phyloP scores from a whole-genome alignment of 2,797 vertebrate species.

The Myotis pilosus region DNA sequence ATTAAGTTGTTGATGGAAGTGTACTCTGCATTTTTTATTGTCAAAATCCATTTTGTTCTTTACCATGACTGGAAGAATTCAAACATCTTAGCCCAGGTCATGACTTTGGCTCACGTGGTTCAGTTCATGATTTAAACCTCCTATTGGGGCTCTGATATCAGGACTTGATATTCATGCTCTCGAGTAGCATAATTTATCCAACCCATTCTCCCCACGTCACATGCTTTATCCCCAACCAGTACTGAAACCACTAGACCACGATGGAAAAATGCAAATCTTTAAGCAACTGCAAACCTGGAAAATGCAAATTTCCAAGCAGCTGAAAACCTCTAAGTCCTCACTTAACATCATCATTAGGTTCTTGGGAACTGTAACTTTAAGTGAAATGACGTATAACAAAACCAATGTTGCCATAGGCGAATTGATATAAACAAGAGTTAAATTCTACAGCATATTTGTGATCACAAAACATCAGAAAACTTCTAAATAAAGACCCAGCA shows the following conservation, averaged over 20 bases:
- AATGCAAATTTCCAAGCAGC: not conserved
- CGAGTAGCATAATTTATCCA: not conserved
- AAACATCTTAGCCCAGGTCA: not conserved
- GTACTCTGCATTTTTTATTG: slow-evolving; percentile 41
- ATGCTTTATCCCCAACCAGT: not conserved
- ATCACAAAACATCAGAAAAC: not conserved
- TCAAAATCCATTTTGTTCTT: slow-evolving; percentile 77
- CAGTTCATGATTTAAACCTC: not conserved
- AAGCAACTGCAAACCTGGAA: not conserved
- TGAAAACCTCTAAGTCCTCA: not conserved
- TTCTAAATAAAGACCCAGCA: not conserved
- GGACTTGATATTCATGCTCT: not conserved
- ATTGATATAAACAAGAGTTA: not conserved
- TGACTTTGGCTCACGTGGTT: not conserved
- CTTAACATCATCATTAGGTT: not conserved
- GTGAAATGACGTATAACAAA: not conserved
- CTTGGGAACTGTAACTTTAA: not conserved
- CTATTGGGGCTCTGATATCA: not conserved
- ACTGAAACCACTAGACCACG: not conserved
- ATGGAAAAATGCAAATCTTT: not conserved
- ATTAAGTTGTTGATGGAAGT: slow-evolving; percentile 81
- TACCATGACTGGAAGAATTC: slow-evolving; percentile 31
- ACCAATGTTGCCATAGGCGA: not conserved
- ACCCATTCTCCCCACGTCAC: too few relatives aligned
- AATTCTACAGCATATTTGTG: not conserved